Evolutionary conservation across 2,797 vertebrate genomes (phyloP).

Genomic region (Protonibea diacanthus): DNA sequence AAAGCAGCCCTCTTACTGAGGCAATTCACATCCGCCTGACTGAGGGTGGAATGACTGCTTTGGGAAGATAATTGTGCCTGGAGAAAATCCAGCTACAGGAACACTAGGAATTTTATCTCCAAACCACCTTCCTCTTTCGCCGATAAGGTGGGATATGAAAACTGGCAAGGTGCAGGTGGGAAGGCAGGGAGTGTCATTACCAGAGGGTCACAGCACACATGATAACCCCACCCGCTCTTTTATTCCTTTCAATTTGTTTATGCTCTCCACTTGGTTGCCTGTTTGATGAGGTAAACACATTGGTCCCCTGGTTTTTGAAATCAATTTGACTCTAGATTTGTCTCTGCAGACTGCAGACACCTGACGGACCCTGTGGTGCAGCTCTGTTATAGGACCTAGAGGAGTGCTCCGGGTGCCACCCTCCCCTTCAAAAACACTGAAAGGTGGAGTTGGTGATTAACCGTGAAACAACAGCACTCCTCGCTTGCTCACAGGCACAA

Average conservation of each 20-base stretch:
- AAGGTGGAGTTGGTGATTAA: conserved; percentile 61
- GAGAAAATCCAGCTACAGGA: conserved; percentile 70
- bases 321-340: conserved; percentile 71
- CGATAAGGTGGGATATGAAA: conserved; percentile 71
- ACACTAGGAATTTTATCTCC: conserved; percentile 75
- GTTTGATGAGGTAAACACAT: conserved; percentile 75
- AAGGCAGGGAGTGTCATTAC: conserved; percentile 74
- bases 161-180: conserved; percentile 74
- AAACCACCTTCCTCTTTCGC: conserved; percentile 57
- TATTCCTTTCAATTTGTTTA: conserved; percentile 76
- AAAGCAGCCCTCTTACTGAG: conserved; percentile 58
- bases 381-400: conserved; percentile 47
- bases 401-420: conserved; percentile 39
- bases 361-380: conserved; percentile 57
- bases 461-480: conserved; percentile 57
- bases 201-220: conserved; percentile 53
- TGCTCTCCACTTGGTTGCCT: conserved; percentile 71
- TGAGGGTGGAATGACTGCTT: conserved; percentile 73
- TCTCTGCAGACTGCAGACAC: conserved; percentile 61
- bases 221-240: conserved; percentile 67
- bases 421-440: conserved; percentile 47
- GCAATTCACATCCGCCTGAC: conserved; percentile 65
- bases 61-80: conserved; percentile 78
- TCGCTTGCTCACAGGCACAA: conserved; percentile 48
- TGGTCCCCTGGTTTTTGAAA: conserved; percentile 71